Evolutionary conservation across 2,113 vertebrate species (phyloP).

Genomic region (Morone saxatilis): DNA sequence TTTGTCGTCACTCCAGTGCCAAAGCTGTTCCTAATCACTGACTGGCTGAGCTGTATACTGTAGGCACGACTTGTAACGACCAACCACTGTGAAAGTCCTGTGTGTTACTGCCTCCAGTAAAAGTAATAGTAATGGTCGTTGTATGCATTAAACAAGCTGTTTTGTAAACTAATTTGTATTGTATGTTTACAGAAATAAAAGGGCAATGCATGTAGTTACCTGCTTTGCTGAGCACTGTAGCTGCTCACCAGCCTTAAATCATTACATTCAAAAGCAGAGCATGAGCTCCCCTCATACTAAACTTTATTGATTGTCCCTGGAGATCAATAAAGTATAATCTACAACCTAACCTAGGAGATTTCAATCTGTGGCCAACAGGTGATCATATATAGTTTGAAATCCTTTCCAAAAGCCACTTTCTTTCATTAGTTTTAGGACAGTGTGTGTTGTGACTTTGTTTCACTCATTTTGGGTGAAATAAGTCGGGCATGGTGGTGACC

Average conservation of each 20-base stretch:
- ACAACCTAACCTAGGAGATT: neutral
- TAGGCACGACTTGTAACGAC: too few species aligned
- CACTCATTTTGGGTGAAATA: neutral
- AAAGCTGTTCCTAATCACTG: neutral
- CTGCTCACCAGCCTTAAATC: neutral
- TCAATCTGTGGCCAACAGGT: neutral
- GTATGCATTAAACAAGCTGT: neutral
- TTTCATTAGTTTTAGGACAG: neutral
- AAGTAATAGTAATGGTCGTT: neutral
- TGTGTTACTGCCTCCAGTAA: neutral
- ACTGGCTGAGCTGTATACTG: neutral
- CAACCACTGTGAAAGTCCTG: neutral
- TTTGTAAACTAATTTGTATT: neutral
- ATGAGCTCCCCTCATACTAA: neutral
- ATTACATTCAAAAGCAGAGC: neutral
- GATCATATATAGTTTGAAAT: neutral
- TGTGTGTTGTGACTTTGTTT: neutral
- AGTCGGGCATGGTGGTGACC: neutral
- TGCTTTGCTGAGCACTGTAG: neutral
- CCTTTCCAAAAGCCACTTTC: accelerated
- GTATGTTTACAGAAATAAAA: neutral
- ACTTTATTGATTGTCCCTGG: neutral
- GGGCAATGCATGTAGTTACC: neutral
- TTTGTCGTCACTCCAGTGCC: neutral
- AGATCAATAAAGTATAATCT: neutral